Percentiles rank a stretch among this genome's conserved stretches.
These are phyloP conservation scores for Drosophila sproati DNA, from an alignment of 1,140 invertebrate genomes.

Conservation along the genomic window DNA sequence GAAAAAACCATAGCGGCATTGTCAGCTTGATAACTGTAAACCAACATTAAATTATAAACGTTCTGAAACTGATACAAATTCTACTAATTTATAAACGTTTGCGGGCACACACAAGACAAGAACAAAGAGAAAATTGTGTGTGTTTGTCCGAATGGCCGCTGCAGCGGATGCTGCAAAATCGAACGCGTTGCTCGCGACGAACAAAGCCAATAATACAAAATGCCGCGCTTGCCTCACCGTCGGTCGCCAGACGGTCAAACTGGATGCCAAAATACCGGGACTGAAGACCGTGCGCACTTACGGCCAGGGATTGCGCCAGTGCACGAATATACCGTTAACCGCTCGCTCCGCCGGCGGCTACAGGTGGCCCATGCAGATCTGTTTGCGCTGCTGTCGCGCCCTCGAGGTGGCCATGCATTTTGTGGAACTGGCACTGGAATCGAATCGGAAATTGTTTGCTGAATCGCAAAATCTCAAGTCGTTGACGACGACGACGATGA, in stretches of 20 bases:
- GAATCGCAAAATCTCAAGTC: slow-evolving; percentile 56
- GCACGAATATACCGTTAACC: slow-evolving; percentile 58
- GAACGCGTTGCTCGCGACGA: slow-evolving; percentile 56
- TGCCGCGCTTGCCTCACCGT: slow-evolving; percentile 72
- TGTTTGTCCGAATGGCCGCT: slow-evolving; percentile 47
- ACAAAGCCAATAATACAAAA: slow-evolving; percentile 62
- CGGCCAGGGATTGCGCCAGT: slow-evolving; percentile 60
- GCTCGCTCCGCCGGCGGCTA: slow-evolving; percentile 56
- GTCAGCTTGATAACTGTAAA: slow-evolving; percentile 5
- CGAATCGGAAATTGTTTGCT: slow-evolving; percentile 57
- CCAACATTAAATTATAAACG: background rate
- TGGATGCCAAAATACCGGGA: slow-evolving; percentile 61
- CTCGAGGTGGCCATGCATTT: slow-evolving; percentile 75
- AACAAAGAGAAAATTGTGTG: background rate
- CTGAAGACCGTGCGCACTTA: slow-evolving; percentile 58
- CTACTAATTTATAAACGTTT: background rate
- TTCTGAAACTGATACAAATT: background rate
- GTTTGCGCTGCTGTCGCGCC: slow-evolving; percentile 70
- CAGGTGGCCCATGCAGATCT: slow-evolving; percentile 72
- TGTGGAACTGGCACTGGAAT: slow-evolving; percentile 66
- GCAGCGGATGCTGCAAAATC: slow-evolving; percentile 46
- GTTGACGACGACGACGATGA: slow-evolving; percentile 8
- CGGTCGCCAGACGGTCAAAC: slow-evolving; percentile 60
- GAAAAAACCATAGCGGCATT: slow-evolving; percentile 21
- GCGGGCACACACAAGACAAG: background rate